phyloP scores from a whole-genome alignment of 2,888 invertebrate genomes.

The Nemotelus nigrinus region DNA sequence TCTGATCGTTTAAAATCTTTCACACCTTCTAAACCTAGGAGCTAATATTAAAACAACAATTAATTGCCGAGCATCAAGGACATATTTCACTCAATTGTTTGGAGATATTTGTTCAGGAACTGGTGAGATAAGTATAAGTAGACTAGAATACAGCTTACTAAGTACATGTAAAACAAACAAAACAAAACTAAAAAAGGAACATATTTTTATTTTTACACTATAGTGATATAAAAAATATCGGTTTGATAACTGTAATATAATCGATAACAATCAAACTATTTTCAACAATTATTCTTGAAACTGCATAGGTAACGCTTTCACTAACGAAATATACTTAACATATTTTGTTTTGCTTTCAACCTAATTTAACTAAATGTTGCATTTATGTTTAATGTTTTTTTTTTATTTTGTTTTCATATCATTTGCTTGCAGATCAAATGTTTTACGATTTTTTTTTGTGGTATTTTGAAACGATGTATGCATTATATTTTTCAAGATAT shows the following conservation, averaged over 20 bases:
- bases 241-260: neutral
- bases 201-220: conserved; percentile 24
- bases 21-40: too few species aligned
- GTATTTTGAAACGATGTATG: neutral
- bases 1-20: too few species aligned
- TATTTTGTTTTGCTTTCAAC: neutral
- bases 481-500: conserved; percentile 13
- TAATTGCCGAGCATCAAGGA: too few species aligned
- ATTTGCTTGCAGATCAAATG: neutral
- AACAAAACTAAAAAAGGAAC: conserved; percentile 15
- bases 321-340: neutral
- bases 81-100: too few species aligned
- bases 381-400: neutral
- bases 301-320: neutral
- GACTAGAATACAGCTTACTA: too few species aligned
- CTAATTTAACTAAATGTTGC: neutral
- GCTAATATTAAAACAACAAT: too few species aligned
- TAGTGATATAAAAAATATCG: conserved; percentile 24
- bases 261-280: conserved; percentile 10
- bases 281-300: conserved; percentile 8
- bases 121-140: too few species aligned
- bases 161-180: neutral
- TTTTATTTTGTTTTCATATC: neutral
- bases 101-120: too few species aligned
- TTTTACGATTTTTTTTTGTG: neutral